A percentile compares a stretch with the other conserved stretches of the same genome.
phyloP scores from a whole-genome alignment of 2,797 vertebrate genomes.

The Brachyrhaphis roseni region DNA sequence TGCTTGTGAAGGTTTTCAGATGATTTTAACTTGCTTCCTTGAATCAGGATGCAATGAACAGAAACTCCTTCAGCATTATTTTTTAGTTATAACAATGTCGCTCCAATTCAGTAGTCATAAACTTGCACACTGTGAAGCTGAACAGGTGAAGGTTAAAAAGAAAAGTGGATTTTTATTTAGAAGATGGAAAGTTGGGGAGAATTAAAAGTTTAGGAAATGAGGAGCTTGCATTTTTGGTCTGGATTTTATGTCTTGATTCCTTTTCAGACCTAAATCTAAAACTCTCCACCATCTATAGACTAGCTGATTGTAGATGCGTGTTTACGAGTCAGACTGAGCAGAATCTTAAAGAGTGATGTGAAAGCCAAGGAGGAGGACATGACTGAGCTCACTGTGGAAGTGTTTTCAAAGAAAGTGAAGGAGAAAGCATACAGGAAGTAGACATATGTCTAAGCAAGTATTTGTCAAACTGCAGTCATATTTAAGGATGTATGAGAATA shows the following conservation, averaged over 20 bases:
- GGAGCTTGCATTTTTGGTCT: constrained; percentile 50
- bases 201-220: constrained; percentile 41
- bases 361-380: constrained; percentile 51
- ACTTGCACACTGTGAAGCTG: constrained; percentile 36
- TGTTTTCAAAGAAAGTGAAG: constrained; percentile 64
- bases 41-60: constrained; percentile 16
- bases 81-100: constrained; percentile 5
- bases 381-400: constrained; percentile 36
- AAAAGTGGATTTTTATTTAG: constrained; percentile 38
- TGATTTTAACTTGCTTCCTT: constrained; percentile 20
- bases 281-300: constrained; percentile 44
- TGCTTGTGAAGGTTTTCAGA: constrained; percentile 30
- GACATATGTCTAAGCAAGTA: constrained; percentile 67
- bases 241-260: constrained; percentile 58
- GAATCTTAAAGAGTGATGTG: constrained; percentile 54
- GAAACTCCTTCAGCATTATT: constrained; percentile 16
- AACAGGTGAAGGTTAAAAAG: constrained; percentile 43
- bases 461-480: constrained; percentile 58
- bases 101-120: not conserved
- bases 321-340: constrained; percentile 60
- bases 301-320: constrained; percentile 37
- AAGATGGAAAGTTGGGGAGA: constrained; percentile 53
- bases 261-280: constrained; percentile 54
- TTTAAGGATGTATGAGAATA: not conserved
- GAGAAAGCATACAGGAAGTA: constrained; percentile 75